Evolutionary conservation across 1,140 invertebrate genomes (phyloP), one percentile per base, ranked within the genome.

Genomic region (Pseudomyrmex sp.): DNA sequence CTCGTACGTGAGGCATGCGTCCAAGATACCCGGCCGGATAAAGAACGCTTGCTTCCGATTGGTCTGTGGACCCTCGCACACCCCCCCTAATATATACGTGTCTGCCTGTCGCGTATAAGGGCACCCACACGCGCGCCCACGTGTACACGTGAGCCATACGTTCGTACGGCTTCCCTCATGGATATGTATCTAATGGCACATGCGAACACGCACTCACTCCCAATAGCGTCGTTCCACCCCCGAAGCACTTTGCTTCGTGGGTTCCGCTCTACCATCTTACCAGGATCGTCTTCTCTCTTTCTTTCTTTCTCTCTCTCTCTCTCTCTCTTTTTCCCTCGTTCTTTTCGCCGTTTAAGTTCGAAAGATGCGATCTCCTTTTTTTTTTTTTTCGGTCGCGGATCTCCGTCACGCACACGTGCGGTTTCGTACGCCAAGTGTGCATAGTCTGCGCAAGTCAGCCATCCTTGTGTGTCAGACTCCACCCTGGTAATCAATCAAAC

Each of bases 21-120:
- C 90, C 90, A 91, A 91, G 93, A 90, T 91, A 90, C 92, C 90
- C 88, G 88, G 87, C 75, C 86, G 92, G 90, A 92, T 93, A 92
- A 93, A 93, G 91, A 93, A 93, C 91, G 91, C 92, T 89, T 90
- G 92, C 92, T 93, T 93, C 93, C 93, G 93, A 94, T 94, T 94
- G 93, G 93, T 93, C 92, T 93, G 84, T 89, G 84, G 86, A 89
- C 84, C 73, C 86, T 85, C 73, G 85, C 46, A 58, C 86, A 75
- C 68, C 86, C 79, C 35, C 80, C 44, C 62, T 68, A 70, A 85
- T 88, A 76, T 65, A 76, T 80, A 72, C 54, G 76, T 80, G 66
- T 68, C 10, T 72, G 72, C 65, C 63, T 35, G 62, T 63, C 79
- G 72, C 58, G 61, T 88, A 68, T 85, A 59, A 58, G 70, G 70